Percentiles rank a stretch among this genome's conserved stretches.
Evolutionary conservation across 2,113 vertebrate genomes (phyloP).

Genomic region (Chaenocephalus aceratus): DNA sequence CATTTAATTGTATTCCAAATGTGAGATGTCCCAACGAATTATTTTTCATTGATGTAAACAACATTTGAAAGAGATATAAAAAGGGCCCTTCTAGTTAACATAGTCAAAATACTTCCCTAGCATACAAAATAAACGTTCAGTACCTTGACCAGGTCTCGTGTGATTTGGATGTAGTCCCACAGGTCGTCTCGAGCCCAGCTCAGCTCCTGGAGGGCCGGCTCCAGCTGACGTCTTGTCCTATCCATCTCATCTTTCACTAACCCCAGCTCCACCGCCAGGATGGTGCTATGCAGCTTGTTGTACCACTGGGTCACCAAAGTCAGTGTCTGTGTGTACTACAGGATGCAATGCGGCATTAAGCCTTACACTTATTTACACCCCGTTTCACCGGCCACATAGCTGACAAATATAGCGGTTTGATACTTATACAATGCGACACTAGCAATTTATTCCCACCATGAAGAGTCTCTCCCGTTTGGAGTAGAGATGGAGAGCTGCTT

Average conservation of each 20-base stretch:
- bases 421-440: background rate
- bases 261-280: constrained; percentile 78
- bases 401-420: background rate
- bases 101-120: background rate
- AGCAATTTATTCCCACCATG: constrained; percentile 65
- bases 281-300: constrained; percentile 79
- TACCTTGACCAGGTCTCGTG: constrained; percentile 76
- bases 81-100: background rate
- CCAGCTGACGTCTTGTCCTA: constrained; percentile 71
- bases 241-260: constrained; percentile 73
- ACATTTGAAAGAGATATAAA: too few species aligned
- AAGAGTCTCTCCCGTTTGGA: constrained; percentile 80
- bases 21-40: too few species aligned
- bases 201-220: constrained; percentile 75
- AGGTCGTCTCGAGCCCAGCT: constrained; percentile 80
- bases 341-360: background rate
- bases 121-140: background rate
- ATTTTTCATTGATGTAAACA: too few species aligned
- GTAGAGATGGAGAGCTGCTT: constrained; percentile 81
- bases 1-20: too few species aligned
- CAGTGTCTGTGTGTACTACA: constrained; percentile 80
- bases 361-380: background rate
- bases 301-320: constrained; percentile 81
- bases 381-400: background rate
- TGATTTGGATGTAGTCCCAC: constrained; percentile 79